phyloP scores from a whole-genome alignment of 2,113 vertebrate species.

The Hylia prasina region DNA sequence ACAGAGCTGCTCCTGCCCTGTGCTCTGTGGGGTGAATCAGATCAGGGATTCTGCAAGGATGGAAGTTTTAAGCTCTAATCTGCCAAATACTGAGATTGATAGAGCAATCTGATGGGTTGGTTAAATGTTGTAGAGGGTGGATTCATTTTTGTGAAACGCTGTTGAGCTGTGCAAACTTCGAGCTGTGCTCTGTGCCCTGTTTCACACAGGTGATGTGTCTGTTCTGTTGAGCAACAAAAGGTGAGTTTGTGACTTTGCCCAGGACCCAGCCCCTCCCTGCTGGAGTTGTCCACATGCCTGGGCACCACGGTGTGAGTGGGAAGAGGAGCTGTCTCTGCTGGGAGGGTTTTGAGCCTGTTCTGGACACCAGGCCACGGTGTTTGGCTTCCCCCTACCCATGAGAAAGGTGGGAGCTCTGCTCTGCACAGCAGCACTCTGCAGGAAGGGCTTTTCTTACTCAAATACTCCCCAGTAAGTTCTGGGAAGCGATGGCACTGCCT shows the following conservation, averaged over 20 bases:
- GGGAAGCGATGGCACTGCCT: neutral
- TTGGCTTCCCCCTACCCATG: neutral
- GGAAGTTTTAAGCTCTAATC: neutral
- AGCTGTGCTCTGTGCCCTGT: neutral
- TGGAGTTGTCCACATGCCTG: rapidly evolving
- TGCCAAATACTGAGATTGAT: neutral
- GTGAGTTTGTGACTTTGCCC: neutral
- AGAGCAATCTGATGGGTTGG: neutral
- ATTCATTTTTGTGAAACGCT: neutral
- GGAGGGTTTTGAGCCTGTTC: neutral
- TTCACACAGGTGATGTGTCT: neutral
- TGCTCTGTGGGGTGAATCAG: neutral
- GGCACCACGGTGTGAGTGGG: rapidly evolving
- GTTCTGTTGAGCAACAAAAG: neutral
- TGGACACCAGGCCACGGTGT: rapidly evolving
- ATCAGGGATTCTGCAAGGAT: neutral
- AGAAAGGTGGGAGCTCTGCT: neutral
- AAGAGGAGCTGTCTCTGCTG: neutral
- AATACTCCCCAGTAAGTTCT: neutral
- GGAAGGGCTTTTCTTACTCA: neutral
- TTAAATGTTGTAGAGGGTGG: neutral
- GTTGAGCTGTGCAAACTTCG: neutral
- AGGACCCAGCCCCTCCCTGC: neutral
- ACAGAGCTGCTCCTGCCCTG: neutral
- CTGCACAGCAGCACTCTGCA: neutral